Evolutionary conservation across 2,888 invertebrate genomes (phyloP), one percentile per base, ranked within the genome.

Genomic region (Neoascia interrupta): DNA sequence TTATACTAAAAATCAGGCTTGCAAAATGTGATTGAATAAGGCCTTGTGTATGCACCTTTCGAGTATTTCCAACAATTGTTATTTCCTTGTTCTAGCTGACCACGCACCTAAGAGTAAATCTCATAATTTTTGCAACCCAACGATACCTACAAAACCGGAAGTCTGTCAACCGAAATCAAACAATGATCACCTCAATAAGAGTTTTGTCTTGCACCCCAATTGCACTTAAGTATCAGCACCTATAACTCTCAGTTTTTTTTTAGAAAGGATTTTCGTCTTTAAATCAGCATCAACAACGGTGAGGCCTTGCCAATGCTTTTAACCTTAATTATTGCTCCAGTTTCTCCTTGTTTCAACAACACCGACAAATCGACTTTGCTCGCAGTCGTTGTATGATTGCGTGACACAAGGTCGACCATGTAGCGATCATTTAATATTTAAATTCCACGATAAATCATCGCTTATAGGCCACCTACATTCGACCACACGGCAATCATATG

Each of bases 361-460:
- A 63, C 18, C 31, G 36, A 34, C 69, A 64, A 4, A 6, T 23
- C 19, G 31, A 26, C 36, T 10, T 5, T 8, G 11, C 13, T 15
- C 34, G 8, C 47, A 47, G 39, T 31, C 15, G 23, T n/a, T 41
- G 10, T 45, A 31, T 76, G 76, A 79, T 79, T 79, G 79, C 79
- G 73, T 79, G 79, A 79, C 79, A 79, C 73, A 73, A 79, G 79
- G 79, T 79, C 79, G 73, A 15, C 37, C 61, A 10, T 79, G 79
- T 79, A 61, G 36, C 61, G 73, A 79, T 79, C 79, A 79, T 79
- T 79, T 79, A 79, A 66, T 79, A 79, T 79, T 79, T 79, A 79
- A 79, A 79, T 79, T 73, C 61, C 66, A 34, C 54, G 54, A 79
- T 79, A 79, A 79, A 73, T 79, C 79, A 68, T 73, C 73, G 66